A percentile compares a stretch with the other conserved stretches of the same genome.
Conservation (phyloP, 2,797 vertebrate genomes). For the Sylvia borin region DNA sequence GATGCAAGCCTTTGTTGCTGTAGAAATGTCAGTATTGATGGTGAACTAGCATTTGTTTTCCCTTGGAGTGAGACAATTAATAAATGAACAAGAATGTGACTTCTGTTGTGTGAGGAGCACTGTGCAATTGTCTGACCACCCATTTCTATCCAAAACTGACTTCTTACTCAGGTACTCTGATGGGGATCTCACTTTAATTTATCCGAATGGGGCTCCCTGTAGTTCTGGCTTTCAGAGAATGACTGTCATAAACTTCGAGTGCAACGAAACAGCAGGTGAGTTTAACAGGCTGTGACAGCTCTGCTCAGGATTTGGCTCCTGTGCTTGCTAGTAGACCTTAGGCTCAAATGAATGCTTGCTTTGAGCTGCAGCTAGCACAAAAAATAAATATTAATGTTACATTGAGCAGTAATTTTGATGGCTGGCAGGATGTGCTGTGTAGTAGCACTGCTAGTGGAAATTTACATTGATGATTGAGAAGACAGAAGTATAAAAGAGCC, state of each 20-base stretch:
- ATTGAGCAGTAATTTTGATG: background rate
- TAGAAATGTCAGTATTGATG: background rate
- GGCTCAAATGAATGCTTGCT: background rate
- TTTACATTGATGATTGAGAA: background rate
- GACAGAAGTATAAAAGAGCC: background rate
- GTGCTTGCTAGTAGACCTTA: background rate
- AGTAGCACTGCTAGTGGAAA: background rate
- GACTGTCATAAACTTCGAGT: constrained; percentile 95
- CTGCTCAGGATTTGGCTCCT: background rate
- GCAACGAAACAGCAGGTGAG: constrained; percentile 88
- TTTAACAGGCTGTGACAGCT: background rate
- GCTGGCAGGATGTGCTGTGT: background rate
- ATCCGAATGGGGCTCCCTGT: constrained; percentile 83
- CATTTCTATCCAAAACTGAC: background rate
- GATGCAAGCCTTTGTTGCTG: background rate
- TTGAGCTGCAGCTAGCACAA: background rate
- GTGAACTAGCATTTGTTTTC: background rate
- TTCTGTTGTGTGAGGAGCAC: background rate
- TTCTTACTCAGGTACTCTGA: constrained; percentile 87
- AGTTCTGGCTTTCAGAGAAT: constrained; percentile 93
- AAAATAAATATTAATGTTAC: background rate
- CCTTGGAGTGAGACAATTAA: background rate
- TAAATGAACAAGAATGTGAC: background rate
- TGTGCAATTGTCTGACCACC: background rate
- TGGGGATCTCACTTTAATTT: constrained; percentile 92